These are phyloP conservation scores for Scaeva pyrastri DNA, from an alignment of 2,888 invertebrate species.

Conservation along the genomic window DNA sequence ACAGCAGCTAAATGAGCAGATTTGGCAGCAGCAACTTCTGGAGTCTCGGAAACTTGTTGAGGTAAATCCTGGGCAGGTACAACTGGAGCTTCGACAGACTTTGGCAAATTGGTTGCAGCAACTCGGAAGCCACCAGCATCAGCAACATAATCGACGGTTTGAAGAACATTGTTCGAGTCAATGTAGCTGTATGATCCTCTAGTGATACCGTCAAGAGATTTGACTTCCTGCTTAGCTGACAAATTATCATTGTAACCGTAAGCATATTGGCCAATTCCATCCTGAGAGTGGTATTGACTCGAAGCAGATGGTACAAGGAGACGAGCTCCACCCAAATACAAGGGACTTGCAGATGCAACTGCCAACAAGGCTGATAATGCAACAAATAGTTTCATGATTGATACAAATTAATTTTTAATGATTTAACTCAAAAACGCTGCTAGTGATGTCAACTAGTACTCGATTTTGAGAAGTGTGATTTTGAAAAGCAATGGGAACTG, in stretches of 20 bases:
- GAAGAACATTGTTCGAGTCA: slow-evolving; percentile 85
- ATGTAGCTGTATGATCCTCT: slow-evolving; percentile 86
- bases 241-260: no score
- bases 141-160: slow-evolving; percentile 86
- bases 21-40: not conserved
- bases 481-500: not conserved
- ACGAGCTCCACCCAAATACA: not conserved
- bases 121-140: slow-evolving; percentile 86
- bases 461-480: slow-evolving; percentile 78
- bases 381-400: slow-evolving; percentile 1
- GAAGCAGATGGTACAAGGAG: not conserved
- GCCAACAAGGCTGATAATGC: not conserved
- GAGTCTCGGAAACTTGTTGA: not conserved
- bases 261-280: not conserved
- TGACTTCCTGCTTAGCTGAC: slow-evolving; percentile 82
- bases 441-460: slow-evolving; percentile 79
- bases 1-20: not conserved
- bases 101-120: slow-evolving; percentile 86
- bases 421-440: slow-evolving; percentile 72
- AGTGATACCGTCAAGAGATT: slow-evolving; percentile 86
- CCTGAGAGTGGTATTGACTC: slow-evolving; percentile 18
- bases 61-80: slow-evolving; percentile 64
- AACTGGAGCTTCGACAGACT: slow-evolving; percentile 71
- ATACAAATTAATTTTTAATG: not conserved
- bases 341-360: slow-evolving; percentile 7